Evolutionary conservation across 2,113 vertebrate genomes (phyloP).

Genomic region (Carassius auratus): DNA sequence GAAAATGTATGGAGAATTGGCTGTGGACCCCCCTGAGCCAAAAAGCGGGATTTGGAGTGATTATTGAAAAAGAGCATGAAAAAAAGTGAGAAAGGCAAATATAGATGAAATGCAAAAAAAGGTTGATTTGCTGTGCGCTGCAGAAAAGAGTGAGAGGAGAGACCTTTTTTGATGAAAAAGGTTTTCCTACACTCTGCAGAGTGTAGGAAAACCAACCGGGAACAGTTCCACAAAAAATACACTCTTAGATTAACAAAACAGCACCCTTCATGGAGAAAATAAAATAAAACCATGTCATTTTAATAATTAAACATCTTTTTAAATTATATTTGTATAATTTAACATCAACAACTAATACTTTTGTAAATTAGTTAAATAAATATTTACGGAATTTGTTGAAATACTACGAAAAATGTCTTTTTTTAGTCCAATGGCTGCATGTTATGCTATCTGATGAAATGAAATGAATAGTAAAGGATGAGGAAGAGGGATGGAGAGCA

Average conservation of each 20-base stretch:
- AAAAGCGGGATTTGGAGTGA: slow-evolving; percentile 21
- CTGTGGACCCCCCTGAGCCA: not conserved
- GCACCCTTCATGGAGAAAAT: not conserved
- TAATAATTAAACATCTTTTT: not conserved
- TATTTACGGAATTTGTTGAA: not conserved
- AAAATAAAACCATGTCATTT: not conserved
- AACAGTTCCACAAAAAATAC: not conserved
- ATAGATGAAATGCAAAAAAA: not conserved
- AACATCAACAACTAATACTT: not conserved
- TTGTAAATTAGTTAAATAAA: not conserved
- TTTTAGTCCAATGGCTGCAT: not conserved
- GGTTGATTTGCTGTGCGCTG: not conserved
- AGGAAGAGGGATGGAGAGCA: not conserved
- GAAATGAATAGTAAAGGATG: not conserved
- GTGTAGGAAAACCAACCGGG: not conserved
- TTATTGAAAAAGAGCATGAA: not conserved
- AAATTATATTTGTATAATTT: not conserved
- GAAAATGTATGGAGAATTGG: not conserved
- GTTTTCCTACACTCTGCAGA: not conserved
- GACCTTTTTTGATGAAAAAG: slow-evolving; percentile 16
- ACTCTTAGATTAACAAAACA: not conserved
- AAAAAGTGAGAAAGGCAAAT: not conserved
- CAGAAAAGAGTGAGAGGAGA: not conserved
- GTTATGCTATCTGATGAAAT: not conserved
- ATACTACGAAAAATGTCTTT: not conserved